A percentile compares a stretch with the other conserved stretches of the same genome.
Conservation (phyloP, 2,888 invertebrate species). For the Litoditis marina region DNA sequence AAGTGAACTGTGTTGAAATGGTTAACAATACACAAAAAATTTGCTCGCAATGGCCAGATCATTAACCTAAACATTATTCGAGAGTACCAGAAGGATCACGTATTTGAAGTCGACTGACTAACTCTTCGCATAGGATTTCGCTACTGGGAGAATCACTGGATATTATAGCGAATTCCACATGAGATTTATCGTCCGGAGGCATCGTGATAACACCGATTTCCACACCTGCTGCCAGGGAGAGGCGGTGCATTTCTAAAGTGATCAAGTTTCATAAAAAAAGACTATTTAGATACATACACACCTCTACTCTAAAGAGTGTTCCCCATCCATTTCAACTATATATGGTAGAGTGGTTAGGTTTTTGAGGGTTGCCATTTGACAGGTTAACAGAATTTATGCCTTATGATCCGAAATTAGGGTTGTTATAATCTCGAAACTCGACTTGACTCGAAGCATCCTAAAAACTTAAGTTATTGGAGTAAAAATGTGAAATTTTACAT, state of each 20-base stretch:
- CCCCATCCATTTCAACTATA: too few relatives aligned
- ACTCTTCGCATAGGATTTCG: constrained; percentile 34
- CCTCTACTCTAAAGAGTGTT: background rate
- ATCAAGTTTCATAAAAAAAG: background rate
- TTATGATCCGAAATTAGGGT: too few relatives aligned
- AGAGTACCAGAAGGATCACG: constrained; percentile 28
- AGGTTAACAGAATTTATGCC: too few relatives aligned
- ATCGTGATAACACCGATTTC: constrained; percentile 43
- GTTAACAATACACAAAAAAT: background rate
- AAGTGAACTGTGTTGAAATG: too few relatives aligned
- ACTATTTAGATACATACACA: background rate
- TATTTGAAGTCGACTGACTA: constrained; percentile 31
- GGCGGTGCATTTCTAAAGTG: constrained; percentile 31
- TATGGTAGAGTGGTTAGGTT: too few relatives aligned
- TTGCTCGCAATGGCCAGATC: too few relatives aligned
- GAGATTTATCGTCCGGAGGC: constrained; percentile 40
- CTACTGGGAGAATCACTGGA: constrained; percentile 35
- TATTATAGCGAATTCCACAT: constrained; percentile 40
- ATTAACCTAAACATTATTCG: too few relatives aligned
- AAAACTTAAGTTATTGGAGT: too few relatives aligned
- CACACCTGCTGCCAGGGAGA: constrained; percentile 39
- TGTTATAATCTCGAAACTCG: too few relatives aligned
- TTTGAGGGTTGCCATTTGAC: too few relatives aligned
- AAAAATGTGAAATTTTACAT: too few relatives aligned
- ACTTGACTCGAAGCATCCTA: too few relatives aligned